These are phyloP conservation scores for Panthera leo DNA, from an alignment of 2,113 vertebrate species.

Conservation along the genomic window DNA sequence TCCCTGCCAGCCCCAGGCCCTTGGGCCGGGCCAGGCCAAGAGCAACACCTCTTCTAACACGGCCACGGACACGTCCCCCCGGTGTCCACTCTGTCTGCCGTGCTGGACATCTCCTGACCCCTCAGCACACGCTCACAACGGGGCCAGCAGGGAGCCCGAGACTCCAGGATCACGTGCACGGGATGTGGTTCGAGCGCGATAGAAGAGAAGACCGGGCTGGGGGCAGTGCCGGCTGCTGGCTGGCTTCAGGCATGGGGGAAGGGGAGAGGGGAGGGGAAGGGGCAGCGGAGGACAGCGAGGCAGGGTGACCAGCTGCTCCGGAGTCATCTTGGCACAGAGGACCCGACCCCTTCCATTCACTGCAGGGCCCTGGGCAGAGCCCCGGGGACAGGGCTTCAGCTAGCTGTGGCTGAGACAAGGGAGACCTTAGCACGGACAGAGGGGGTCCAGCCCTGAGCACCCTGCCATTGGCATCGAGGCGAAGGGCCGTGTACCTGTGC, in stretches of 20 bases:
- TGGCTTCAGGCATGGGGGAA: not conserved
- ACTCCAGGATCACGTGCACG: not conserved
- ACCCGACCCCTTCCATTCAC: not conserved
- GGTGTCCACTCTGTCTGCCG: not conserved
- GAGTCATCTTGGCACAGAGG: not conserved
- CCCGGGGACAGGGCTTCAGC: not conserved
- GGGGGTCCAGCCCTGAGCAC: not conserved
- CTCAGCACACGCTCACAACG: not conserved
- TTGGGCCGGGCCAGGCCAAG: not conserved
- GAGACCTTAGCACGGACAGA: fast-evolving
- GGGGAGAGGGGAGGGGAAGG: not conserved
- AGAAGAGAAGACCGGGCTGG: not conserved
- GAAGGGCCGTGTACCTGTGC: not conserved
- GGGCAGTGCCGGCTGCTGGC: not conserved
- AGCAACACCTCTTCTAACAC: not conserved
- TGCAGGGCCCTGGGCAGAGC: not conserved
- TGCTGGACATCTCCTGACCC: no score
- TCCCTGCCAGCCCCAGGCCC: not conserved
- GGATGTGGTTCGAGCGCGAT: fast-evolving
- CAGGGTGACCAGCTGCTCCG: not conserved
- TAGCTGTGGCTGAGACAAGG: not conserved
- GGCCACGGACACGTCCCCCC: not conserved
- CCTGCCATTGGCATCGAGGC: not conserved
- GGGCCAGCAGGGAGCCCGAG: not conserved
- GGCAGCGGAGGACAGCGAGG: not conserved